Evolutionary conservation across 2,888 invertebrate genomes (phyloP).

Genomic region (Acronicta leporina): DNA sequence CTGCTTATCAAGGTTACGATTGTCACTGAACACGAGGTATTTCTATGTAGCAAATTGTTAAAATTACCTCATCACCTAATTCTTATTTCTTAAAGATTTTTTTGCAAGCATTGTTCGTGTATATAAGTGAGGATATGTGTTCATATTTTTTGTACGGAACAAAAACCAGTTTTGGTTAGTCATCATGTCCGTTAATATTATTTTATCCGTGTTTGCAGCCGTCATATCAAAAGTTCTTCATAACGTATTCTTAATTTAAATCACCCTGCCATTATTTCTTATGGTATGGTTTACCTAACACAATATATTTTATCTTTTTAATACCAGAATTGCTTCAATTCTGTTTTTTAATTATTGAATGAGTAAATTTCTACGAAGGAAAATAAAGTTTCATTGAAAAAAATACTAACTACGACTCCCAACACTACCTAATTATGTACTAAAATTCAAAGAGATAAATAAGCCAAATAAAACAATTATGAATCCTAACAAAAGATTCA

Average conservation of each 20-base stretch:
- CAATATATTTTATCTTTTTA: too few species aligned
- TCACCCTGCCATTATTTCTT: background rate
- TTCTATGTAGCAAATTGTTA: constrained; percentile 34
- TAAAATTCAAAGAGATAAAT: too few species aligned
- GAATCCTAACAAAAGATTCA: background rate
- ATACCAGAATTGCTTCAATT: too few species aligned
- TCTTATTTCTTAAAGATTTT: constrained; percentile 18
- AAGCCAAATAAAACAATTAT: background rate
- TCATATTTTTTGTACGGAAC: constrained; percentile 34
- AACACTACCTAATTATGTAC: too few species aligned
- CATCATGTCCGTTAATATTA: constrained; percentile 22
- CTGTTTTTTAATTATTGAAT: too few species aligned
- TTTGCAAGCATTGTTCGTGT: constrained; percentile 17
- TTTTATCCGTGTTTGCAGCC: constrained; percentile 19
- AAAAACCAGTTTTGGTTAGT: constrained; percentile 30
- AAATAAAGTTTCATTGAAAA: too few species aligned
- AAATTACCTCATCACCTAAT: constrained; percentile 22
- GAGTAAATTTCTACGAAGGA: too few species aligned
- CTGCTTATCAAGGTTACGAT: constrained; percentile 42
- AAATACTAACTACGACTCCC: too few species aligned
- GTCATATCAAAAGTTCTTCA: constrained; percentile 23
- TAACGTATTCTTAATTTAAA: constrained; percentile 4
- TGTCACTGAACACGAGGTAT: constrained; percentile 27
- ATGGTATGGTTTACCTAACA: background rate
- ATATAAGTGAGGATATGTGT: constrained; percentile 22